Evolutionary conservation across 1,140 invertebrate genomes (phyloP).

Genomic region (Marisa cornuarietis): DNA sequence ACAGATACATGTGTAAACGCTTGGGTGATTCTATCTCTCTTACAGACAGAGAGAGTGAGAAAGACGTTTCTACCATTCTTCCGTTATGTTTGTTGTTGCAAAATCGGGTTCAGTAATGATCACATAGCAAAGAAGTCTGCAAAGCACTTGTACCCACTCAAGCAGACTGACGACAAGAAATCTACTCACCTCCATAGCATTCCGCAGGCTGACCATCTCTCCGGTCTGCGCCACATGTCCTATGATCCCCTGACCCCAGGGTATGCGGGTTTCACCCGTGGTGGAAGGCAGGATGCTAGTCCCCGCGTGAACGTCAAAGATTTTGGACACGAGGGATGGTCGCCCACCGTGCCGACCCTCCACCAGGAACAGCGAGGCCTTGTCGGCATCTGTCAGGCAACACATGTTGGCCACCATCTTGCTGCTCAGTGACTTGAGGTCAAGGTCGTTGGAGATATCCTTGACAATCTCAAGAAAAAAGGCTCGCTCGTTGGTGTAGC

Average conservation of each 20-base stretch:
- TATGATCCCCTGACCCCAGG: conserved; percentile 86
- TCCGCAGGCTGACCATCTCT: conserved; percentile 88
- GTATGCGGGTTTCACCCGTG: conserved; percentile 59
- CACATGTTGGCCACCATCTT: conserved; percentile 97
- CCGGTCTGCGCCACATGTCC: conserved; percentile 93
- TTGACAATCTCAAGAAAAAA: conserved; percentile 95
- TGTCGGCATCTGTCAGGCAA: conserved; percentile 87
- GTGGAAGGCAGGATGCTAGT: conserved; percentile 79
- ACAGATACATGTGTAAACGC: too few species aligned
- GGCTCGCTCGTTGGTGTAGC: conserved; percentile 88
- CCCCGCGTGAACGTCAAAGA: conserved; percentile 84
- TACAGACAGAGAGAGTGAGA: too few species aligned
- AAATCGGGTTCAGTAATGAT: too few species aligned
- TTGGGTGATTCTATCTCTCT: too few species aligned
- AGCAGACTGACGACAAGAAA: neutral
- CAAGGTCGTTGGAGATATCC: conserved; percentile 95
- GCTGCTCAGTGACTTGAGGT: conserved; percentile 89
- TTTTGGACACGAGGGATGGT: conserved; percentile 84
- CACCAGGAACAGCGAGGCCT: conserved; percentile 86
- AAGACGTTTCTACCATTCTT: too few species aligned
- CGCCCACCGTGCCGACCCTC: conserved; percentile 80
- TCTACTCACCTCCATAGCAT: conserved; percentile 30
- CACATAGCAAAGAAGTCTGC: too few species aligned
- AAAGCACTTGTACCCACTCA: too few species aligned
- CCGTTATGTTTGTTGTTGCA: too few species aligned